Conservation (phyloP, 2,888 invertebrate genomes). For the Xylophagus ater region DNA sequence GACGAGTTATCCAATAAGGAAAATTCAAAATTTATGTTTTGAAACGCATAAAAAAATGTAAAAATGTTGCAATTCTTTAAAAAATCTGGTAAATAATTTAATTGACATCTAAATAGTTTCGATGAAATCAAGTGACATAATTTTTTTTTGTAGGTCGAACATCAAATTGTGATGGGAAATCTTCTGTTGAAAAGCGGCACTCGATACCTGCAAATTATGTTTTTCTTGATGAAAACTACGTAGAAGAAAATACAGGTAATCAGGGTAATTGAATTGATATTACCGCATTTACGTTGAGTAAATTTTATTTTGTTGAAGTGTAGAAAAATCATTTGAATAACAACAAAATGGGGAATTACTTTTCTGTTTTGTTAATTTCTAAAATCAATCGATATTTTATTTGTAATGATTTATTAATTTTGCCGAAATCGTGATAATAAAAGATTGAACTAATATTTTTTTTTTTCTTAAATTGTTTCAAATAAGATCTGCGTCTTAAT, state of each 20-base stretch:
- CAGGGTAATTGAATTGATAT: too few relatives aligned
- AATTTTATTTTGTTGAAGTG: neutral
- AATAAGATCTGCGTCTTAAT: too few relatives aligned
- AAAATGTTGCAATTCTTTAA: conserved; percentile 16
- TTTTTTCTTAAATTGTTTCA: too few relatives aligned
- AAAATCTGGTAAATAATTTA: conserved; percentile 14
- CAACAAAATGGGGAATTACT: too few relatives aligned
- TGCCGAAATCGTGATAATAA: too few relatives aligned
- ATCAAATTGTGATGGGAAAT: conserved; percentile 12
- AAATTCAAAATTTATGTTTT: neutral
- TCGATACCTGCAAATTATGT: conserved; percentile 6
- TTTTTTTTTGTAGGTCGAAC: conserved; percentile 12
- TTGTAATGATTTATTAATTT: too few relatives aligned
- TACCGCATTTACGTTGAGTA: too few relatives aligned
- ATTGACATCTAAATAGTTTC: neutral
- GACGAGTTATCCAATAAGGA: neutral
- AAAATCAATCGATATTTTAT: too few relatives aligned
- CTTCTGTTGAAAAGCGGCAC: conserved; percentile 7
- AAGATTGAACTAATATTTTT: too few relatives aligned
- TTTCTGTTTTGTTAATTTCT: too few relatives aligned
- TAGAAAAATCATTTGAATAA: neutral
- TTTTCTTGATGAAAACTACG: conserved; percentile 12
- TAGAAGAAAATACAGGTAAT: conserved; percentile 6
- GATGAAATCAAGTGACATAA: neutral
- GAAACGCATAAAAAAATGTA: conserved; percentile 1